Evolutionary conservation across 2,888 invertebrate genomes (phyloP).

Genomic region (Lepidonotus clava): DNA sequence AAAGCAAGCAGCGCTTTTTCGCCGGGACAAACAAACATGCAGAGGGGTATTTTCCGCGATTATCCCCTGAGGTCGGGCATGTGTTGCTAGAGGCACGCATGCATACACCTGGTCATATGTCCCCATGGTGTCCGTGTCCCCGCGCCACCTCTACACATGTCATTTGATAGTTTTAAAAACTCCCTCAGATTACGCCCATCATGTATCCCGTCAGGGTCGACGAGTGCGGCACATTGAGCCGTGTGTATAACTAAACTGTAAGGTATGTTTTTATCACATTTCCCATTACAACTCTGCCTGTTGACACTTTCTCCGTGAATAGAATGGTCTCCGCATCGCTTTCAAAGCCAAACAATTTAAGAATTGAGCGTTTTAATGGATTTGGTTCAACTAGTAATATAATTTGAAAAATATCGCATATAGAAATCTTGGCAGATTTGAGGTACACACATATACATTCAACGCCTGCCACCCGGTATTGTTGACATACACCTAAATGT

Average conservation of each 20-base stretch:
- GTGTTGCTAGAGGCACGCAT: neutral
- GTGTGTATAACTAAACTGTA: neutral
- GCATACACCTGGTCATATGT: neutral
- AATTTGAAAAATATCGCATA: too few relatives aligned
- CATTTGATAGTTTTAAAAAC: slow-evolving; percentile 28
- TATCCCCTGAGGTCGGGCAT: neutral
- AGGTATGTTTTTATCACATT: neutral
- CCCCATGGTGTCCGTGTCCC: neutral
- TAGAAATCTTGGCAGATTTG: too few relatives aligned
- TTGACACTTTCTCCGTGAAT: neutral
- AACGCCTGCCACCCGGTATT: too few relatives aligned
- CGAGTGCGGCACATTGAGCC: neutral
- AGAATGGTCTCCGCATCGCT: neutral
- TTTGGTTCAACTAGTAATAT: too few relatives aligned
- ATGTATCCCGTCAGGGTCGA: neutral
- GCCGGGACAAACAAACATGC: neutral
- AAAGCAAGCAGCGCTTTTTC: neutral
- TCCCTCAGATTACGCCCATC: neutral
- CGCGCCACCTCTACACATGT: neutral
- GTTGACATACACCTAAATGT: too few relatives aligned
- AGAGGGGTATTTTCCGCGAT: neutral
- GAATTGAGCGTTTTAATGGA: slow-evolving; percentile 6
- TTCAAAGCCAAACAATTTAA: slow-evolving; percentile 8
- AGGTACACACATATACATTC: too few relatives aligned
- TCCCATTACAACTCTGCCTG: neutral